Conservation (phyloP, 2,888 invertebrate genomes). For the Callinectes sapidus region DNA sequence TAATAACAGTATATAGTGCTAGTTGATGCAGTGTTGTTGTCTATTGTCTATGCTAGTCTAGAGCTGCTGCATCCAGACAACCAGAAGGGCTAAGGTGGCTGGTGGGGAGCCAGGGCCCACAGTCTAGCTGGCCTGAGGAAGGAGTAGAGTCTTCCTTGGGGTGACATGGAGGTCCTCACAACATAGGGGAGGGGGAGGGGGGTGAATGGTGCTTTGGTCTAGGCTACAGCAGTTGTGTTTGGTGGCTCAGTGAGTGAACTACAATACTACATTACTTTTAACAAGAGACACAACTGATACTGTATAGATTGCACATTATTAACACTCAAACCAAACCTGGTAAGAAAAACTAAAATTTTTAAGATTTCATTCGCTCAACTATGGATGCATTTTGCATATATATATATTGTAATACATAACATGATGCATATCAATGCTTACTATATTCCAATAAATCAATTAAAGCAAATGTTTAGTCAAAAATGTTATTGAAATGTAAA, state of each 20-base stretch:
- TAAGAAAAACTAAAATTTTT: neutral
- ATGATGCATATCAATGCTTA: slow-evolving; percentile 6
- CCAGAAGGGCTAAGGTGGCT: neutral
- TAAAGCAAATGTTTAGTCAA: slow-evolving; percentile 16
- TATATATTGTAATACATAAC: neutral
- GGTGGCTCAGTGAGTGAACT: slow-evolving; percentile 41
- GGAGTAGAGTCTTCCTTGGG: neutral
- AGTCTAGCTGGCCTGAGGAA: neutral
- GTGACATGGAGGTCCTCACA: neutral
- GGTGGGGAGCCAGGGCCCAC: neutral
- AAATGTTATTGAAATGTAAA: neutral
- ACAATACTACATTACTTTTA: slow-evolving; percentile 43
- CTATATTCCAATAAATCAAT: neutral
- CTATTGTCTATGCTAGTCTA: neutral
- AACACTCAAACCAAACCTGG: slow-evolving; percentile 35
- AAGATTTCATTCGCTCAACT: neutral
- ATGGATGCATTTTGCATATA: slow-evolving; percentile 23
- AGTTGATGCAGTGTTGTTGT: neutral
- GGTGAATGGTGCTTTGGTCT: slow-evolving; percentile 2
- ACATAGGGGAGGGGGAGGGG: neutral
- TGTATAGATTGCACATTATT: neutral
- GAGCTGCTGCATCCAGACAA: neutral
- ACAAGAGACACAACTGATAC: slow-evolving; percentile 40
- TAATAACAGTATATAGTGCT: neutral
- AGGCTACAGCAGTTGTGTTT: slow-evolving; percentile 17